phyloP scores from a whole-genome alignment of 2,888 invertebrate species.

The Pollenia labialis region DNA sequence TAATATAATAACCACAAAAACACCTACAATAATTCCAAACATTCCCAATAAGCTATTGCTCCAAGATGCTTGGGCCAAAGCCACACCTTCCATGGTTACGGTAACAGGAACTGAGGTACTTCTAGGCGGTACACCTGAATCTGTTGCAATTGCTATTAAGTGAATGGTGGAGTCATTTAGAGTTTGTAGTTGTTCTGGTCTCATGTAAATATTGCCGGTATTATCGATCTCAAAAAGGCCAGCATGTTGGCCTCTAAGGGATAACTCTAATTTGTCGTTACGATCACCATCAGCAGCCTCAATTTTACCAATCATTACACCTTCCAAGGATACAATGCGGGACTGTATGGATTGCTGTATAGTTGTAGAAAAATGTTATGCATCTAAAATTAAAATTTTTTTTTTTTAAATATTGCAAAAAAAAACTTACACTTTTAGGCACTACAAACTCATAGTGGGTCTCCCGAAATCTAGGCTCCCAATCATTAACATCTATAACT shows the following conservation, averaged over 20 bases:
- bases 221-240: constrained; percentile 83
- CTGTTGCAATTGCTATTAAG: constrained; percentile 92
- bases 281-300: constrained; percentile 95
- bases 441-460: constrained; percentile 92
- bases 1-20: constrained; percentile 90
- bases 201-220: constrained; percentile 87
- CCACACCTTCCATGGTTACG: constrained; percentile 86
- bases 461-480: constrained; percentile 95
- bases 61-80: constrained; percentile 84
- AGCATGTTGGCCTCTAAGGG: constrained; percentile 89
- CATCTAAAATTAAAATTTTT: background rate
- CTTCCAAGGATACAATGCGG: constrained; percentile 81
- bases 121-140: constrained; percentile 93
- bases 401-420: background rate
- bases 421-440: constrained; percentile 81
- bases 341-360: constrained; percentile 78
- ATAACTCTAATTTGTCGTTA: constrained; percentile 90
- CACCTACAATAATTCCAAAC: constrained; percentile 89
- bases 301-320: constrained; percentile 87
- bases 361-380: background rate
- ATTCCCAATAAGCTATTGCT: constrained; percentile 85
- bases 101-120: constrained; percentile 89
- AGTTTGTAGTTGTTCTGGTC: constrained; percentile 84
- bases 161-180: constrained; percentile 87
- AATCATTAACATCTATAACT: constrained; percentile 94